Base-by-base conservation (phyloP, 2,888 invertebrate genomes). In the Tachina grossa region DNA sequence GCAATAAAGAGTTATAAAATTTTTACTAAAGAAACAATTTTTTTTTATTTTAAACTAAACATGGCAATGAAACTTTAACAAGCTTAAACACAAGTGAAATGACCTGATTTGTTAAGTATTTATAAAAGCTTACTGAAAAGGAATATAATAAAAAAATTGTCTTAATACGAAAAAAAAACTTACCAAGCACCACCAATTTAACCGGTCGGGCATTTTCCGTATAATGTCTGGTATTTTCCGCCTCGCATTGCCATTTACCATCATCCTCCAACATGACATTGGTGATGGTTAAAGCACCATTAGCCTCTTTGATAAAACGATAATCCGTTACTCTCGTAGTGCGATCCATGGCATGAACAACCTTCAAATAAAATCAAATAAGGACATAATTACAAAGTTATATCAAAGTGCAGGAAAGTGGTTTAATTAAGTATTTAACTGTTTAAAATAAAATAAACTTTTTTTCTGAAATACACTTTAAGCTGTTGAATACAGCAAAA, bases 181-280 rank as follows among this genome's bases (percentile, higher is more conserved):
- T 91, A 95, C 95, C 95, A 87, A 95, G 93, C 83, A 95, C 95
- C 83, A 95, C 94, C 88, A 96, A 93, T 90, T 95, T 94, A 87
- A 95, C 94, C 59, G 95, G 94, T 89, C 94, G 94, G 43, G 95
- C 95, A 83, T 95, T 94, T 59, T 95, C 94, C 2, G 95, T 94
- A 79, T 94, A 94, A 49, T 94, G 94, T 43, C 91, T 89, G 4
- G 94, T 94, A 90, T 96, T 95, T 89, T 95, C 95, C 9, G 95
- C 94, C 88, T 95, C 95, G 90, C 96, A 96, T 88, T 94, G 94
- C 95, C 96, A 96, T 88, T 94, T 93, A n/a, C 96, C 96, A 89
- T 95, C 95, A 89, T 96, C 96, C 90, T 95, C 95, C 13, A 93
- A 90, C 93, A 93, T 93, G n/a, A 93, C 93, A 88, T 93, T 93